These are phyloP conservation scores for Notolepis coatsorum DNA, from an alignment of 2,797 vertebrate genomes.

Conservation along the genomic window DNA sequence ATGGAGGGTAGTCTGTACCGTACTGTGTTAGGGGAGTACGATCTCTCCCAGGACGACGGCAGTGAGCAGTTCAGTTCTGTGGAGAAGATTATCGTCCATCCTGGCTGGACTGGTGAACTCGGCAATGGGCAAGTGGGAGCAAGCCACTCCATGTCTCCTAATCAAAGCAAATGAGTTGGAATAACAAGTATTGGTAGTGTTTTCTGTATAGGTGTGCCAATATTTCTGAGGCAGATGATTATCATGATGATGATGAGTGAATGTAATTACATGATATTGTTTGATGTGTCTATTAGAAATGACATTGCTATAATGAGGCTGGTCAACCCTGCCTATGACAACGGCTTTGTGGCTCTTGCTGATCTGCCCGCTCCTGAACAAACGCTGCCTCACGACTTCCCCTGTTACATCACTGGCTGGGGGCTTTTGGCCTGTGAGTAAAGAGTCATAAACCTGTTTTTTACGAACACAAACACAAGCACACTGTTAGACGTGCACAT, in stretches of 20 bases:
- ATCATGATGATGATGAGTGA: background rate
- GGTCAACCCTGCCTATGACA: slow-evolving; percentile 43
- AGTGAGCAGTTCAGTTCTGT: slow-evolving; percentile 65
- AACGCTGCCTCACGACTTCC: slow-evolving; percentile 61
- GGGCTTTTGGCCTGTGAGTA: slow-evolving; percentile 69
- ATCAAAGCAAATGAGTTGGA: background rate
- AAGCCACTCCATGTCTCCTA: background rate
- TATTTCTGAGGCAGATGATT: too few relatives aligned
- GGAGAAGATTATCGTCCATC: slow-evolving; percentile 61
- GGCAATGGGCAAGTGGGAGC: slow-evolving; percentile 53
- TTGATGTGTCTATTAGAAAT: slow-evolving; percentile 48
- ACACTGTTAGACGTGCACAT: background rate
- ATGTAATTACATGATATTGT: background rate
- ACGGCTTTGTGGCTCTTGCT: slow-evolving; percentile 55
- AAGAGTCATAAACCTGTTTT: background rate
- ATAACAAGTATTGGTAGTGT: too few relatives aligned
- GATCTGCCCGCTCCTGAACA: slow-evolving; percentile 47
- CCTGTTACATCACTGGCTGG: slow-evolving; percentile 76
- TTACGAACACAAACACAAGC: background rate
- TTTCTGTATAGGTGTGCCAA: too few relatives aligned
- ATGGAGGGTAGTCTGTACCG: slow-evolving; percentile 47
- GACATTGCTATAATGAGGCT: slow-evolving; percentile 71
- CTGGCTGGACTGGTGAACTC: slow-evolving; percentile 65
- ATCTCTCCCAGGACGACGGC: slow-evolving; percentile 58
- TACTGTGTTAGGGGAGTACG: slow-evolving; percentile 67